Evolutionary conservation across 2,113 vertebrate genomes (phyloP), one percentile per base, ranked within the genome.

Genomic region (Catharus minimus): DNA sequence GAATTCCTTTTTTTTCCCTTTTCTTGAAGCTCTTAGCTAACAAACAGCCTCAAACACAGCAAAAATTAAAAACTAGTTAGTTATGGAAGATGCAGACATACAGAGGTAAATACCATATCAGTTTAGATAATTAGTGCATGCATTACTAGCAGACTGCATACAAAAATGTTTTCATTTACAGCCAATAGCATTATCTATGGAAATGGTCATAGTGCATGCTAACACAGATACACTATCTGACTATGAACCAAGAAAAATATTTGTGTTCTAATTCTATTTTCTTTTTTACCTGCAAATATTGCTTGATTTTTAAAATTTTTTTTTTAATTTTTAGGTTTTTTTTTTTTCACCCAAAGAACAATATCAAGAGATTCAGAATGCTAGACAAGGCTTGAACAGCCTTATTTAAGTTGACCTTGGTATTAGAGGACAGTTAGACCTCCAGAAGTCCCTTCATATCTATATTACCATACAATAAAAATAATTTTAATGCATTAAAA

Each of bases 51-150:
- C 20, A 68, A 43, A 60, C 16, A 36, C 11, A 27, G 5, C 3
- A 81, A 78, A 75, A 57, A 49, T 9, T 3, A 68, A 58, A 62
- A 82, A 39, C 2, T 15, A 23, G 3, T 38, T 71, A 10, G 5
- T 64, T 71, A 58, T 8, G 43, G 43, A 72, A 50, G 28, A 58
- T 20, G 27, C 30, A 39, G 15, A 49, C 1, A 2, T 49, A 55
- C 7, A 3, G 26, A 62, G 7, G 12, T 43, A 82, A 15, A n/a
- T 14, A 53, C 7, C 4, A 19, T 26, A 13, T 5, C 1, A 0
- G 5, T 89, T 84, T 67, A 73, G 33, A 49, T 2, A 33, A 60
- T 47, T 15, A 36, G 7, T 23, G 5, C 7, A 7, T 39, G n/a
- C 12, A 33, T 18, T 38, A 61, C 11, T 33, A 69, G 26, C 7